Conservation (phyloP, 1,140 invertebrate species). For the Magallana angulata region DNA sequence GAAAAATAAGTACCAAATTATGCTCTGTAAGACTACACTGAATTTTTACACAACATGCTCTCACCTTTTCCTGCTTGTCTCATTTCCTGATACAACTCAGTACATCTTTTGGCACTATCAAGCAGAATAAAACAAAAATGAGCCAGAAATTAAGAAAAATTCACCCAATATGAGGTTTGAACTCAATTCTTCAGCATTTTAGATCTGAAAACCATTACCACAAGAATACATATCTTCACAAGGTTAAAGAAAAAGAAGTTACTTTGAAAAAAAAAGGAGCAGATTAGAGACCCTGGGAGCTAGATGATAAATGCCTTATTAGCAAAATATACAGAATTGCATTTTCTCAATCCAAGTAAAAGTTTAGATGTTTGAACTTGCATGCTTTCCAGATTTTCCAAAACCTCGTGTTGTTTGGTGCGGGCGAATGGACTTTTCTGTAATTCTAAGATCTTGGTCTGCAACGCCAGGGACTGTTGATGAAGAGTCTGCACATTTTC, state of each 20-base stretch:
- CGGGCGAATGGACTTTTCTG: slow-evolving; percentile 73
- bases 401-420: slow-evolving; percentile 65
- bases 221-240: too few species aligned
- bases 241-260: too few species aligned
- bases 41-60: neutral
- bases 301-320: too few species aligned
- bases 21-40: too few species aligned
- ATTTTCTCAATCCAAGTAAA: neutral
- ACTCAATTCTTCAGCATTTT: too few species aligned
- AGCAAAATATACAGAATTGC: too few species aligned
- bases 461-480: slow-evolving; percentile 63
- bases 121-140: too few species aligned
- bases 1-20: too few species aligned
- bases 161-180: too few species aligned
- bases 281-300: neutral
- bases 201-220: too few species aligned
- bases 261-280: too few species aligned
- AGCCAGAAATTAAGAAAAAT: too few species aligned
- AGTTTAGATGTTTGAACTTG: neutral
- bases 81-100: slow-evolving; percentile 62
- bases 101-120: slow-evolving; percentile 61
- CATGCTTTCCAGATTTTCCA: slow-evolving; percentile 68
- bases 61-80: slow-evolving; percentile 64
- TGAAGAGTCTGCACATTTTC: slow-evolving; percentile 64
- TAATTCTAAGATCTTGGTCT: slow-evolving; percentile 74